Conservation (phyloP, 2,888 invertebrate genomes). For the Erebia palarica region DNA sequence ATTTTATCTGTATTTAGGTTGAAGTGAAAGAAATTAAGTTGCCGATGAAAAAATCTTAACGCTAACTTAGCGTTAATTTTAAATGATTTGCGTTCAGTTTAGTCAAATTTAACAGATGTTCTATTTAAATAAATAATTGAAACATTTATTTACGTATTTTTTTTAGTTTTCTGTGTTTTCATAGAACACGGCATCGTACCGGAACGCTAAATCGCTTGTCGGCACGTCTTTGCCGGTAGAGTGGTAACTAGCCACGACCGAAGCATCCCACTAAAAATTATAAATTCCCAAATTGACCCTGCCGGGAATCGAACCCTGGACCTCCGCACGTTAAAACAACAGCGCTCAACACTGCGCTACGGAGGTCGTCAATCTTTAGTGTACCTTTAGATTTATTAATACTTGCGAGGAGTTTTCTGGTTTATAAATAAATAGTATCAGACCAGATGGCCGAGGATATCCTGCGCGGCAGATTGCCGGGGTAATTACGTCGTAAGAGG, state of each 20-base stretch:
- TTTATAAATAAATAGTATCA: conserved; percentile 58
- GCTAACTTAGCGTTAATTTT: conserved; percentile 7
- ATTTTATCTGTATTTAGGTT: conserved; percentile 46
- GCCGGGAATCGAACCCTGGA: too few species aligned
- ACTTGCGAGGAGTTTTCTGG: conserved; percentile 32
- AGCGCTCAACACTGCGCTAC: too few species aligned
- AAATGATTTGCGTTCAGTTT: conserved; percentile 4
- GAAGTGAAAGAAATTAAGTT: conserved; percentile 12
- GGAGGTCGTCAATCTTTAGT: conserved; percentile 17
- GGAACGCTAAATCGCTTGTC: too few species aligned
- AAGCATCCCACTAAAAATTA: too few species aligned
- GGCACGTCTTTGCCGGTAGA: too few species aligned
- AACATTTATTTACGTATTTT: too few species aligned
- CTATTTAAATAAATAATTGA: conserved; percentile 42
- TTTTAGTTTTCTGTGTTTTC: too few species aligned
- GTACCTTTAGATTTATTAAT: conserved; percentile 34
- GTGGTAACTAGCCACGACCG: too few species aligned
- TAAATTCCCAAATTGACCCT: too few species aligned
- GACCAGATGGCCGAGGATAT: conserved; percentile 79
- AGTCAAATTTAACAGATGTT: neutral
- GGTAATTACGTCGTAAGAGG: conserved; percentile 68
- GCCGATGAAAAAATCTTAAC: neutral
- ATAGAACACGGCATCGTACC: too few species aligned
- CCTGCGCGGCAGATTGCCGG: conserved; percentile 73
- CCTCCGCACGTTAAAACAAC: too few species aligned